These are phyloP conservation scores for Clarias pachynema DNA, from an alignment of 2,797 vertebrate genomes.

Conservation along the genomic window DNA sequence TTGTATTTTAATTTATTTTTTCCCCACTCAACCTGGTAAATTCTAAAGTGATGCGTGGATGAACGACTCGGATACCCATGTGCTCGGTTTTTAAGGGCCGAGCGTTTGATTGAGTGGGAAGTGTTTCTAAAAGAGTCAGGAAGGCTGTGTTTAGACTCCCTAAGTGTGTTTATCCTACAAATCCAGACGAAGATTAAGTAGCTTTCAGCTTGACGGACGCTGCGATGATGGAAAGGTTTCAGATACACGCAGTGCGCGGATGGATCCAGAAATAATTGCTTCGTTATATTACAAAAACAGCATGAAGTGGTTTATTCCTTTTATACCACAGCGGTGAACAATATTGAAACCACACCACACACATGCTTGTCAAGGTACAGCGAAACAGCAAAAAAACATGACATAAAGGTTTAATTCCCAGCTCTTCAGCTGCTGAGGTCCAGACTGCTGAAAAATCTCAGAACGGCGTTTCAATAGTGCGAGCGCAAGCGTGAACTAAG, in stretches of 20 bases:
- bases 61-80: not conserved
- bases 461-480: not conserved
- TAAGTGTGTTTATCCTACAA: slow-evolving; percentile 8
- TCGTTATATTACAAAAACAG: not conserved
- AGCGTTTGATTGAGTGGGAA: not conserved
- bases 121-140: too few relatives aligned
- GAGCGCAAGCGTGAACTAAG: not conserved
- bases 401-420: not conserved
- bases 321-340: not conserved
- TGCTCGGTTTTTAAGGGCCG: not conserved
- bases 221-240: not conserved
- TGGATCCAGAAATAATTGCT: not conserved
- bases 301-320: not conserved
- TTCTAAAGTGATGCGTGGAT: not conserved
- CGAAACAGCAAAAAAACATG: not conserved
- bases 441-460: not conserved
- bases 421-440: too few relatives aligned
- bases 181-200: slow-evolving; percentile 11
- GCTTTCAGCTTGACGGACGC: not conserved
- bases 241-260: not conserved
- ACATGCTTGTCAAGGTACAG: not conserved
- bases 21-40: not conserved
- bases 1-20: not conserved
- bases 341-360: not conserved
- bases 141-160: not conserved